Base-by-base conservation (phyloP, 2,797 vertebrate genomes). In the Typhlichthys eigenmanni region DNA sequence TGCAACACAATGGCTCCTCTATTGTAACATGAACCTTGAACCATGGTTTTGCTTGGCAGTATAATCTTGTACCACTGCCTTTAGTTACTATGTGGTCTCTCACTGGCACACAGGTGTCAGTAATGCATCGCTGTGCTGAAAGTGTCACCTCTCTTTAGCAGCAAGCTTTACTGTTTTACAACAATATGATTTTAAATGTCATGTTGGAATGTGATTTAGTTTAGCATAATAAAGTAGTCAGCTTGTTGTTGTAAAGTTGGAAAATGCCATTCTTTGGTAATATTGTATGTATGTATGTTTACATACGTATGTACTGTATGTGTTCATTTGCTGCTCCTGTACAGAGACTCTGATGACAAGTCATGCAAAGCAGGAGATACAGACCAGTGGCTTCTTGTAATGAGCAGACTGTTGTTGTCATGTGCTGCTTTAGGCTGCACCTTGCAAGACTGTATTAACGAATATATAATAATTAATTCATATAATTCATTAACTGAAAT, bases 331-430 rank as follows among this genome's bases (percentile, higher is more conserved):
- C 51, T 62, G 60, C 32, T 2, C 64, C 38, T 71, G 58, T 29
- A 55, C 79, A n/a, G 51, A 69, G 74, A 76, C 89, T 58, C 14
- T 66, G 69, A 61, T 72, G 81, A 61, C 69, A 90, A 75, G 54
- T 81, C 75, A 83, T 83, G 66, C 69, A 52, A 78, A 79, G 81
- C 72, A 60, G 47, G 74, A 79, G 79, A 87, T 86, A 86, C 74
- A 81, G 78, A 81, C 77, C 78, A 70, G 48, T 89, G 83, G 77
- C 76, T 87, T 74, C 50, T 83, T 76, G 77, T 91, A 92, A 92
- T 86, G 82, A 92, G 87, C 85, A 90, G 78, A 81, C 84, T 86
- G 88, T 83, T 81, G 82, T 81, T 74, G 38, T 43, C 66, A 66
- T 80, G 76, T 60, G 71, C 82, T 69, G 49, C 65, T 78, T 66